Evolutionary conservation across 2,797 vertebrate species (phyloP).

Genomic region (Spheniscus humboldti): DNA sequence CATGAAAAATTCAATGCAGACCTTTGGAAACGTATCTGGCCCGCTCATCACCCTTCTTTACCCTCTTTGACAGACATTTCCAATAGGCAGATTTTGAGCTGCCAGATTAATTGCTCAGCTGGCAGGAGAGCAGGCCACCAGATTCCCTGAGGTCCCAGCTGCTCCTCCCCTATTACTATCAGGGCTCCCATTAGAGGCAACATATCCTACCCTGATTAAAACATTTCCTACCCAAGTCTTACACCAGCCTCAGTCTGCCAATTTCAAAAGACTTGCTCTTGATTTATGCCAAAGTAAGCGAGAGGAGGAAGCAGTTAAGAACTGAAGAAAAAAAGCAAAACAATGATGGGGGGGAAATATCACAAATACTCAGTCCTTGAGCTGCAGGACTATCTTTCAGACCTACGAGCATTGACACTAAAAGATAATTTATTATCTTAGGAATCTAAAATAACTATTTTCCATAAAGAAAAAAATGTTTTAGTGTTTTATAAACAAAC

Average conservation of each 20-base stretch:
- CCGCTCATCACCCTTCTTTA: neutral
- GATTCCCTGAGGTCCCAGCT: neutral
- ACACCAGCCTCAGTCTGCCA: neutral
- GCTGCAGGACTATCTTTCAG: neutral
- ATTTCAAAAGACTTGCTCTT: neutral
- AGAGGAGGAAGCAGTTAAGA: neutral
- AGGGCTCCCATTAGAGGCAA: neutral
- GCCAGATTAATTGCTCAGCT: neutral
- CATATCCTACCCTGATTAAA: slow-evolving; percentile 16
- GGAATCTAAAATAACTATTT: neutral
- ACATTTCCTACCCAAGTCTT: neutral
- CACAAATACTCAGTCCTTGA: neutral
- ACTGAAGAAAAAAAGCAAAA: neutral
- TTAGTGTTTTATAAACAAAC: neutral
- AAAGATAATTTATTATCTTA: neutral
- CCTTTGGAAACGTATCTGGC: neutral
- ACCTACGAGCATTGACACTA: neutral
- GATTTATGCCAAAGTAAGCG: neutral
- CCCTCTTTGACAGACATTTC: neutral
- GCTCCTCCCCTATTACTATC: neutral
- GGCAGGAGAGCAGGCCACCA: slow-evolving; percentile 24
- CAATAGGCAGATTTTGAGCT: neutral
- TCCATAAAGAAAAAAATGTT: neutral
- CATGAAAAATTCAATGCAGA: neutral
- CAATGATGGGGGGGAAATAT: neutral